Percentiles rank a stretch among this genome's conserved stretches.
Conservation (phyloP, 2,888 invertebrate genomes). For the Erebia aethiops region DNA sequence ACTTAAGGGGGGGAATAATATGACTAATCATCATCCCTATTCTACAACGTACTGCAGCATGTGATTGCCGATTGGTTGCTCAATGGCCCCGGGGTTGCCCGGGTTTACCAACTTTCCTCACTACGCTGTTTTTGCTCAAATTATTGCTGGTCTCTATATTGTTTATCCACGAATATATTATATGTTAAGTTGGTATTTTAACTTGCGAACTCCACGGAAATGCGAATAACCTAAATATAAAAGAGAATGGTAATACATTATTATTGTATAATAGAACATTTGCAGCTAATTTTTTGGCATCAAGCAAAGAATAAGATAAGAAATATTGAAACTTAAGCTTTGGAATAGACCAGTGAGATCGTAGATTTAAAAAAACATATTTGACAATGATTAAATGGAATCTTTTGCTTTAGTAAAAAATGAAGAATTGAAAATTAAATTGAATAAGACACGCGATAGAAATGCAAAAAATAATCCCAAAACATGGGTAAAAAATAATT, state of each 20-base stretch:
- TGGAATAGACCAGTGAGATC: constrained; percentile 78
- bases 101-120: no score
- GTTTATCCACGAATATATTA: no score
- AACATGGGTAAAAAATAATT: neutral
- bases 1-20: no score
- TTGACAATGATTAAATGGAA: neutral
- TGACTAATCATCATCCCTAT: no score
- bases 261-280: constrained; percentile 70
- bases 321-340: constrained; percentile 69
- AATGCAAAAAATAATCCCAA: neutral
- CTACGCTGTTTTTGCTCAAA: no score
- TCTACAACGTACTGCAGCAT: no score
- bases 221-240: constrained; percentile 71
- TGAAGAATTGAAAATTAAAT: neutral
- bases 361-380: constrained; percentile 32
- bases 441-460: constrained; percentile 16
- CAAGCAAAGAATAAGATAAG: constrained; percentile 72
- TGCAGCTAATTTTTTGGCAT: constrained; percentile 80
- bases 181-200: constrained; percentile 18
- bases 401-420: neutral
- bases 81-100: no score
- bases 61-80: no score
- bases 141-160: no score
- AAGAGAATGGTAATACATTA: constrained; percentile 66
- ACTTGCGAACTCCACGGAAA: constrained; percentile 60